These are phyloP conservation scores for Microcebus lehilahytsara DNA, from an alignment of 2,113 vertebrate genomes.

Conservation along the genomic window DNA sequence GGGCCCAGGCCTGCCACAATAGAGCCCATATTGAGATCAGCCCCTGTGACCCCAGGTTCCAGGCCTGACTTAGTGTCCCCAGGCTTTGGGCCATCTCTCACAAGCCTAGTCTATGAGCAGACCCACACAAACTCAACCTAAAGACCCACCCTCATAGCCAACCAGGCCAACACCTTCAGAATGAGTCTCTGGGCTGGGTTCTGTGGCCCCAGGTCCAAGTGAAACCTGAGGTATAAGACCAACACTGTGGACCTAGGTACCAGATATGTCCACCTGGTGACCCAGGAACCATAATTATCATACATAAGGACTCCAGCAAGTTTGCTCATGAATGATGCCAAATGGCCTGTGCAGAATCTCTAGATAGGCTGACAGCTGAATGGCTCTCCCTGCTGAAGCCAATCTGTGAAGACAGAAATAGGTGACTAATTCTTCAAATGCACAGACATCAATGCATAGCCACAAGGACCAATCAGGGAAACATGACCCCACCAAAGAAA, in stretches of 20 bases:
- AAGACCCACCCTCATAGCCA: not conserved
- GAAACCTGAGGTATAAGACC: not conserved
- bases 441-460: not conserved
- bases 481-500: not conserved
- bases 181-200: not conserved
- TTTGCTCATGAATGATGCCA: not conserved
- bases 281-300: not conserved
- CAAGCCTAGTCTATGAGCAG: not conserved
- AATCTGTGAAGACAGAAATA: not conserved
- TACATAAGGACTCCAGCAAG: not conserved
- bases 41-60: not conserved
- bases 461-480: not conserved
- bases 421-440: not conserved
- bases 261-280: not conserved
- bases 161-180: not conserved
- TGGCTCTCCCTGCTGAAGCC: not conserved
- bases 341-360: not conserved
- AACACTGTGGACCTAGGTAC: not conserved
- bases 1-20: not conserved
- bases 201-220: not conserved
- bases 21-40: not conserved
- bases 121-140: not conserved
- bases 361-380: not conserved
- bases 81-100: not conserved
- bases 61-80: not conserved